Conservation (phyloP, 1,140 invertebrate genomes). For the Dreissena rostriformis region DNA sequence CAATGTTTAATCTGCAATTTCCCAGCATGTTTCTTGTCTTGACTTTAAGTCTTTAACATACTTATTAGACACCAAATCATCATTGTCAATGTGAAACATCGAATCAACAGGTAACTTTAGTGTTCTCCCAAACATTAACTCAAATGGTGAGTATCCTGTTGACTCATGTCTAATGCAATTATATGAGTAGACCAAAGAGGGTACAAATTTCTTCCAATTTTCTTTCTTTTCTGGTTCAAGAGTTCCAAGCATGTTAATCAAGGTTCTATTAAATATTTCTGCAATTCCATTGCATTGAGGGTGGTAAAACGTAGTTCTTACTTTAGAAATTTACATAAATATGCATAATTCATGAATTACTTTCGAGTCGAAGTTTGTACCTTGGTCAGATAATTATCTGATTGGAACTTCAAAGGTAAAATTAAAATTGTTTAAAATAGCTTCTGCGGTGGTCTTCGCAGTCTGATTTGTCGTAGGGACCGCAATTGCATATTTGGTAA, state of each 20-base stretch:
- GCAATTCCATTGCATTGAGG: conserved; percentile 12
- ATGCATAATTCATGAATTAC: conserved; percentile 39
- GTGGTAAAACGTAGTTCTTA: conserved; percentile 35
- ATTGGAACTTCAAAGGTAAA: conserved; percentile 24
- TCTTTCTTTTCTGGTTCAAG: conserved; percentile 10
- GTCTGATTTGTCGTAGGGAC: conserved; percentile 7
- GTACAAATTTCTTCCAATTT: conserved; percentile 16
- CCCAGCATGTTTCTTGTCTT: too few relatives aligned
- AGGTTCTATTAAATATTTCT: conserved; percentile 40
- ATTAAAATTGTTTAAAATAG: conserved; percentile 17
- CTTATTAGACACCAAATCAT: too few relatives aligned
- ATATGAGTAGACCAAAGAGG: conserved; percentile 21
- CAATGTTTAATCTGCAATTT: too few relatives aligned
- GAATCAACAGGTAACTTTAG: conserved; percentile 17
- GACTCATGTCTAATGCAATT: conserved; percentile 15
- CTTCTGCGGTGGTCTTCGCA: conserved; percentile 3
- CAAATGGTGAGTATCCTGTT: conserved; percentile 33
- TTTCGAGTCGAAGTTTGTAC: conserved; percentile 33
- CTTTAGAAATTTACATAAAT: conserved; percentile 22
- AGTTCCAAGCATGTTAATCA: conserved; percentile 24
- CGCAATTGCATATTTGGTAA: background rate
- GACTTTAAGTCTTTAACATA: too few relatives aligned
- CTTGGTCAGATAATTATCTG: conserved; percentile 46
- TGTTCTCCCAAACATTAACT: conserved; percentile 38
- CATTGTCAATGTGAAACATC: too few relatives aligned